A percentile compares a stretch with the other conserved stretches of the same genome.
Evolutionary conservation across 2,888 invertebrate species (phyloP).

Genomic region (Apocheima hispidaria): DNA sequence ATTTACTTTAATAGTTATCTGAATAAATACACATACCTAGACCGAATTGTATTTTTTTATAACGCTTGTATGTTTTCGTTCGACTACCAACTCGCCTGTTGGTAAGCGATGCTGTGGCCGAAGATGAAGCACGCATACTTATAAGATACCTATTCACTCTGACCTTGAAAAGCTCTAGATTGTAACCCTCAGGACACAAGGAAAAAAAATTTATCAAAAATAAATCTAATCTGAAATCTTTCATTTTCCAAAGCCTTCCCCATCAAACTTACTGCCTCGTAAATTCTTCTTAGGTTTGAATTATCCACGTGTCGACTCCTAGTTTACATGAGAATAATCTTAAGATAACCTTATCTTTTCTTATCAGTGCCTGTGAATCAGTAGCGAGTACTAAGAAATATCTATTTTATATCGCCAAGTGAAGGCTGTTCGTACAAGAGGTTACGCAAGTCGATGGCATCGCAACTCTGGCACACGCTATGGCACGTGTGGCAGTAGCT

Average conservation of each 20-base stretch:
- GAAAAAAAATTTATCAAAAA: too few relatives aligned
- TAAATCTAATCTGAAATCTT: too few relatives aligned
- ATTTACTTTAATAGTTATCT: too few relatives aligned
- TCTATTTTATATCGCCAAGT: constrained; percentile 40
- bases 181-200: too few relatives aligned
- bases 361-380: constrained; percentile 55
- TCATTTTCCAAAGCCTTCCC: background rate
- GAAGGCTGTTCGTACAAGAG: background rate
- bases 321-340: constrained; percentile 15
- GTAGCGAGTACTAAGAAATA: constrained; percentile 60
- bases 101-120: background rate
- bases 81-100: background rate
- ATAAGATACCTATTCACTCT: too few relatives aligned
- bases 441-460: background rate
- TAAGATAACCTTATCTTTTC: constrained; percentile 23
- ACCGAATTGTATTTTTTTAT: too few relatives aligned
- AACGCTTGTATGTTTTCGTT: background rate
- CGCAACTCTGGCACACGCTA: background rate
- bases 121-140: too few relatives aligned
- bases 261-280: background rate
- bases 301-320: background rate
- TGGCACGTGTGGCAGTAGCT: too few relatives aligned
- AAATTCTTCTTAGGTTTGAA: background rate
- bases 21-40: too few relatives aligned
- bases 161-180: too few relatives aligned